Percentiles rank a stretch among this genome's conserved stretches.
Evolutionary conservation across 2,113 vertebrate species (phyloP).

Genomic region (Peucedramus taeniatus): DNA sequence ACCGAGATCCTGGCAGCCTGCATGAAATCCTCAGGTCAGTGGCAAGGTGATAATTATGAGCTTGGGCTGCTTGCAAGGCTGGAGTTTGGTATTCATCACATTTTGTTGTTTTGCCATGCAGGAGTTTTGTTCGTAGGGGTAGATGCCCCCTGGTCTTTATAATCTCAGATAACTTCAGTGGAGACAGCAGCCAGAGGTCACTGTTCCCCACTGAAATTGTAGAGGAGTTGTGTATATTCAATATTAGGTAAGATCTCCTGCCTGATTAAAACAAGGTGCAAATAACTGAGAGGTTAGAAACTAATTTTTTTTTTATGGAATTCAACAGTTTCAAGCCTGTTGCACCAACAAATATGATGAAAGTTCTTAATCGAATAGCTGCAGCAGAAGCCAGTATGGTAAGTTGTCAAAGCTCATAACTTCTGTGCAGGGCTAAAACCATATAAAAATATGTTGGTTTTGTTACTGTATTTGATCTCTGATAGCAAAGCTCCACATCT

Average conservation of each 20-base stretch:
- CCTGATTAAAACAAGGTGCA: background rate
- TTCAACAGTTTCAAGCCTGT: slow-evolving; percentile 91
- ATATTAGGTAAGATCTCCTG: slow-evolving; percentile 78
- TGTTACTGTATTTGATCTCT: background rate
- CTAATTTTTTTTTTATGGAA: background rate
- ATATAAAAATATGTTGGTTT: background rate
- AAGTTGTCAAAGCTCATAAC: slow-evolving; percentile 6
- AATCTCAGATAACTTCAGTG: slow-evolving; percentile 86
- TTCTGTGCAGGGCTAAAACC: background rate
- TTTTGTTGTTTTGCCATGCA: slow-evolving; percentile 49
- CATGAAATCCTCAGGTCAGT: slow-evolving; percentile 90
- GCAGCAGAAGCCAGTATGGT: slow-evolving; percentile 82
- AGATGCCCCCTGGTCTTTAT: slow-evolving; percentile 87
- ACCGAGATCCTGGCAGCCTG: slow-evolving; percentile 81
- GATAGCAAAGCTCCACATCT: background rate
- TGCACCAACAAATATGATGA: slow-evolving; percentile 91
- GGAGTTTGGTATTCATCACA: background rate
- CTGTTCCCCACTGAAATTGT: slow-evolving; percentile 85
- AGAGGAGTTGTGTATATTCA: slow-evolving; percentile 81
- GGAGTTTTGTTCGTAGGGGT: slow-evolving; percentile 79
- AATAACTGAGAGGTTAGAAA: background rate
- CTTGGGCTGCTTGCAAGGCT: background rate
- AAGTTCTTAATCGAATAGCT: slow-evolving; percentile 84
- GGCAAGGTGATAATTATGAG: background rate
- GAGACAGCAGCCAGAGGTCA: slow-evolving; percentile 81